phyloP scores from a whole-genome alignment of 2,888 invertebrate species.

The Troglohyphantes excavatus region DNA sequence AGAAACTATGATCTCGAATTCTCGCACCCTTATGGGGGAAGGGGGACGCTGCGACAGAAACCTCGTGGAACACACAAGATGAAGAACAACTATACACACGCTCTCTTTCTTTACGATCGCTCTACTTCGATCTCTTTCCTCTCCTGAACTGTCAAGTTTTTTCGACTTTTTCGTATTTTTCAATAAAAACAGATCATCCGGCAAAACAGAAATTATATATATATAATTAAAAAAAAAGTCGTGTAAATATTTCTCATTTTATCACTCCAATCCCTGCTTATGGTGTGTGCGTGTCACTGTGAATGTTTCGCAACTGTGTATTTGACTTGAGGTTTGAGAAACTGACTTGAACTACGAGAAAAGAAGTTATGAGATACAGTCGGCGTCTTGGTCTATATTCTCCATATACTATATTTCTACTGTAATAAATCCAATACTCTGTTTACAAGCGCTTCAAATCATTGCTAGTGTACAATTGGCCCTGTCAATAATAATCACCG shows the following conservation, averaged over 20 bases:
- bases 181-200: slow-evolving; percentile 74
- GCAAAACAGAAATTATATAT: slow-evolving; percentile 20
- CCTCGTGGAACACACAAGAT: slow-evolving; percentile 24
- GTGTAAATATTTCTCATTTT: slow-evolving; percentile 61
- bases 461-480: background rate
- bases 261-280: slow-evolving; percentile 62
- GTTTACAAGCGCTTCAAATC: background rate
- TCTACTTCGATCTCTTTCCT: slow-evolving; percentile 71
- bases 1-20: slow-evolving; percentile 53
- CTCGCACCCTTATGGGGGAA: slow-evolving; percentile 48
- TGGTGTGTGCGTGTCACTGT: slow-evolving; percentile 48
- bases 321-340: background rate
- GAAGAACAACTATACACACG: slow-evolving; percentile 27
- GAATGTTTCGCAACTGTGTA: slow-evolving; percentile 41
- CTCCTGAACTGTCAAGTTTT: slow-evolving; percentile 74
- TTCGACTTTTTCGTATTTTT: slow-evolving; percentile 75
- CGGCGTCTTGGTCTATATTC: background rate
- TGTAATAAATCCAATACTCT: background rate
- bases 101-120: slow-evolving; percentile 57
- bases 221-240: slow-evolving; percentile 26
- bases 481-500: background rate
- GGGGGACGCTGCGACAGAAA: slow-evolving; percentile 8
- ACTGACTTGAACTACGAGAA: background rate
- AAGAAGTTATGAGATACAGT: background rate
- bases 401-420: background rate